Evolutionary conservation across 2,888 invertebrate species (phyloP), one percentile per base, ranked within the genome.

Genomic region (Calameuta filiformis): DNA sequence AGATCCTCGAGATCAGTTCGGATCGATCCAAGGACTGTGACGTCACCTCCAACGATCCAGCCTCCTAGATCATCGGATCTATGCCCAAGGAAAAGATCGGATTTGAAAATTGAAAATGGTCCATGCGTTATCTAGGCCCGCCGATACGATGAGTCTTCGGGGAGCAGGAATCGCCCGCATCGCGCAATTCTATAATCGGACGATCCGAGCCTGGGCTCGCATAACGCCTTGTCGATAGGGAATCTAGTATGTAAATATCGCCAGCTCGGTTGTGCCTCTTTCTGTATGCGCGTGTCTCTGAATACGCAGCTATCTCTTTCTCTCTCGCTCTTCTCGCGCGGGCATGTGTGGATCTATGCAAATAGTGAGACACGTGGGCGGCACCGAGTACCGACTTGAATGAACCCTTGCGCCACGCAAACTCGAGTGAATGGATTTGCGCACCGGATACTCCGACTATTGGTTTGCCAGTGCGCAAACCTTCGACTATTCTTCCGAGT

Each of bases 391-490:
- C 80, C 71, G 78, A 82, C 84, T 83, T 87, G 87, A 87, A 87
- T 87, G 87, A 87, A 87, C 86, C 86, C 85, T 87, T 87, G 87
- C 86, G 86, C 86, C 87, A 86, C 83, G 73, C 76, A 37, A 83
- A 23, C 69, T 81, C 79, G 82, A 84, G 87, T 86, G 87, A 87
- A 87, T 87, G 87, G 85, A 87, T 87, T 83, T 82, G 81, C 83
- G 76, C 71, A 35, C 73, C 69, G 69, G 69, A 69, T 69, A 69
- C 40, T 15, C 40, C 40, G 40, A 15, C 40, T 40, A 40, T 80
- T 82, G 82, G 81, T 80, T 82, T 79, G 78, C 82, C 82, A 78
- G 78, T 76, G 79, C 79, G 85, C 84, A 83, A 85, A 83, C 85
- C 85, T 85, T 85, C 85, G 84, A 85, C 83, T 83, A 40, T 80